Percentiles rank a stretch among this genome's conserved stretches.
Conservation (phyloP, 53 echinoderm and acorn worm genomes). For the Echinarachnius parma region DNA sequence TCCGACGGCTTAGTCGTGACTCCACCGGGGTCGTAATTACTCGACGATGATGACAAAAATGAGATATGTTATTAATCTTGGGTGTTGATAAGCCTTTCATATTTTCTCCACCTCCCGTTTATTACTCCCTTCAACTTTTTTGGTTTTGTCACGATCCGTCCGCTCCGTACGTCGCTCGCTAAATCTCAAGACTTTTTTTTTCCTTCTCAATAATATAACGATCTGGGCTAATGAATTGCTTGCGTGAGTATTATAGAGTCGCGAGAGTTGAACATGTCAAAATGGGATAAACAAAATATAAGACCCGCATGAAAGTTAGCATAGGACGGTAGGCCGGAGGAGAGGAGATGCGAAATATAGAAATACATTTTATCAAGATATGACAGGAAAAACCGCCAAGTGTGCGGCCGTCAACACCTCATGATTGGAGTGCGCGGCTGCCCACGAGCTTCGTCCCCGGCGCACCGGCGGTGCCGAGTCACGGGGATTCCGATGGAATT, state of each 20-base stretch:
- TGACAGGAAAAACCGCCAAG: slow-evolving; percentile 34
- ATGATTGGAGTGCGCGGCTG: slow-evolving; percentile 22
- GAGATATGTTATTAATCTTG: slow-evolving; percentile 52
- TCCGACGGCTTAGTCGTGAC: slow-evolving; percentile 30
- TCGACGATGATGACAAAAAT: slow-evolving; percentile 38
- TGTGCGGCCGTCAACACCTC: slow-evolving; percentile 41
- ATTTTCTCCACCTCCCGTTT: too few relatives aligned
- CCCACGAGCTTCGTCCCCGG: too few relatives aligned
- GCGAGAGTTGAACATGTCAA: background rate
- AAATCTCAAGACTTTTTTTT: too few relatives aligned
- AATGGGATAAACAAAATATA: too few relatives aligned
- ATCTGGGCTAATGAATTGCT: slow-evolving; percentile 48
- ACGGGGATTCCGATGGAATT: slow-evolving; percentile 39
- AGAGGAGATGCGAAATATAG: background rate
- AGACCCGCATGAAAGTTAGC: too few relatives aligned
- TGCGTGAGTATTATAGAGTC: background rate
- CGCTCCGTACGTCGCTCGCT: too few relatives aligned
- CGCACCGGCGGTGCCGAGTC: background rate
- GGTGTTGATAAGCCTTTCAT: slow-evolving; percentile 46
- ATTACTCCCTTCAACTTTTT: too few relatives aligned
- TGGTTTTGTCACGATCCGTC: too few relatives aligned
- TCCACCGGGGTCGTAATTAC: slow-evolving; percentile 11
- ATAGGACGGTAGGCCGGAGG: background rate
- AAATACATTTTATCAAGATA: too few relatives aligned
- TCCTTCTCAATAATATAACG: slow-evolving; percentile 9